Evolutionary conservation across 2,113 vertebrate species (phyloP), one percentile per base, ranked within the genome.

Genomic region (Odocoileus hemionus): DNA sequence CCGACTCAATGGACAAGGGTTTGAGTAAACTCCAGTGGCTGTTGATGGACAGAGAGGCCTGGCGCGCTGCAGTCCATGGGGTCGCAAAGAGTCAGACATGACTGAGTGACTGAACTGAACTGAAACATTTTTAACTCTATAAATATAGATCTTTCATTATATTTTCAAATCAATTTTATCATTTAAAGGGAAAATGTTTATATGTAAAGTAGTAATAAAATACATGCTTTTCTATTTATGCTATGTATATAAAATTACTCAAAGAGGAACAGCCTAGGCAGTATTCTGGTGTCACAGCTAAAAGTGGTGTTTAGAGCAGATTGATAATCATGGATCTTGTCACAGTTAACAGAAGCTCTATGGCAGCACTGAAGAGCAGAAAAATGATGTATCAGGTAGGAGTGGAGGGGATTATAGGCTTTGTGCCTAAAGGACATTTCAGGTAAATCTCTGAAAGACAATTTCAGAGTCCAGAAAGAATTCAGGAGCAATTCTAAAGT

Each of bases 371-470:
- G 61, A 23, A 10, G 28, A 74, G 7, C 6, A 36, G 43, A 52
- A 50, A 36, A n/a, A 13, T 17, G 6, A 28, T 47, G 1, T 10
- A 2, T 3, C 3, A 1, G 8, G 2, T 12, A 33, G 80, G 16
- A 86, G 7, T 43, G 14, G 28, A 74, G 36, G 6, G 57, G 6
- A 55, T 36, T 36, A 58, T 1, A 45, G 9, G 26, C 0, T 67
- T 8, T 57, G 1, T 2, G 30, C 47, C 5, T 55, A 50, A 60
- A 64, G 28, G 39, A 39, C 26, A 36, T 43, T 76, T 74, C 8
- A 57, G 2, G 10, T 16, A 33, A 43, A 43, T 50, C 43, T 43
- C 47, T 9, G 47, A 92, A 95, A 92, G 50, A 54, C 7, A 14
- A 55, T 79, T 61, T 95, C 30, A 39, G 85, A 86, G 25, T 36